Base-by-base conservation (phyloP, 1,140 invertebrate genomes). In the Drosophila tropicalis region DNA sequence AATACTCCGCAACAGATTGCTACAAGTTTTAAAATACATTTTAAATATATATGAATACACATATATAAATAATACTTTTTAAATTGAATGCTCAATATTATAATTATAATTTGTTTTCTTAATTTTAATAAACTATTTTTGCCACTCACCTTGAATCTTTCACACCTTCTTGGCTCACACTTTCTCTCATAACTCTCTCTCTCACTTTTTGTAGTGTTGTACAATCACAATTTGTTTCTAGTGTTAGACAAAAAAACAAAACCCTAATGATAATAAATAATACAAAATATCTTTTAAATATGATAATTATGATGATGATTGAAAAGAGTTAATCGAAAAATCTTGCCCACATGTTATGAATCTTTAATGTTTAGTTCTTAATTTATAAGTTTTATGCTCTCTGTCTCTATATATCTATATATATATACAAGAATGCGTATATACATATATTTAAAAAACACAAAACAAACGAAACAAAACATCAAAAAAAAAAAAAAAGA, bases 341-440 rank as follows among this genome's bases (percentile, higher is more conserved):
- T 89, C 84, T 89, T 89, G 84, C 84, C 84, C 77, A 86, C 75
- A 89, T 89, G 84, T 89, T 89, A 89, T 89, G 78, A 87, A 80
- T 89, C 84, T 89, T 54, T 89, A 51, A 87, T 67, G 63, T 72
- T 75, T 89, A 89, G 77, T 81, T 89, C 17, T 69, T 72, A 73
- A 68, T 69, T 65, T 47, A n/a, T 89, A 90, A 89, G 84, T 84
- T 89, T 82, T 89, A 84, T 76, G 77, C 85, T 83, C 81, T 84
- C 80, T 13, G 4, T 13, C 36, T 39, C 36, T 39, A 39, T 39
- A 12, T 39, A 12, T 84, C 70, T 81, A 74, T 71, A 80, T 81
- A 74, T 71, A 80, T 69, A 80, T 70, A 67, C 60, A 66, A 56
- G 70, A 54, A 63, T 68, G 64, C 69, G 66, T 57, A 64, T 70